Conservation (phyloP, 2,113 vertebrate species). For the Syngnathus typhle region DNA sequence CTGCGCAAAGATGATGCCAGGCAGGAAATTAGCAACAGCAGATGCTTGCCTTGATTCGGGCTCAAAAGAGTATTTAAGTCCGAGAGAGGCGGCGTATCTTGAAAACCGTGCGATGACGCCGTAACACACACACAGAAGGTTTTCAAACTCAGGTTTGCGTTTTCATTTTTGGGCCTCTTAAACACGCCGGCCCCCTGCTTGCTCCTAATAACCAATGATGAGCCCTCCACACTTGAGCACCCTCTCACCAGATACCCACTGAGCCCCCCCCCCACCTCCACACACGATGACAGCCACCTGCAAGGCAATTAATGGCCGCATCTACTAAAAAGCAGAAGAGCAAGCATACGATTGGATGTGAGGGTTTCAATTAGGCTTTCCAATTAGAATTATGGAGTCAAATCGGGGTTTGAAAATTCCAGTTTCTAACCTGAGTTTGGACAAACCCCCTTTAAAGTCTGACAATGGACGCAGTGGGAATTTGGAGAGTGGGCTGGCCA, state of each 20-base stretch:
- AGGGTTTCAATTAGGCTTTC: not conserved
- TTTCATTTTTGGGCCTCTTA: conserved; percentile 33
- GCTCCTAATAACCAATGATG: conserved; percentile 74
- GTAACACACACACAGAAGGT: too few relatives aligned
- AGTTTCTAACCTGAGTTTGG: not conserved
- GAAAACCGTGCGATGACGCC: too few relatives aligned
- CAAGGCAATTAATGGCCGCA: conserved; percentile 46
- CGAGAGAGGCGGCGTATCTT: too few relatives aligned
- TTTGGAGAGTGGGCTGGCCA: not conserved
- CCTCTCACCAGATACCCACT: conserved; percentile 70
- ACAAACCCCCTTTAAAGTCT: not conserved
- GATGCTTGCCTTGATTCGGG: not conserved
- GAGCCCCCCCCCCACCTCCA: conserved; percentile 40
- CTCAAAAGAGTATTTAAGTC: not conserved
- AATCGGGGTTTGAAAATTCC: not conserved
- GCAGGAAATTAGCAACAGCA: conserved; percentile 41
- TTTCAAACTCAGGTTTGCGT: too few relatives aligned
- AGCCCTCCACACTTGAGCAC: conserved; percentile 74
- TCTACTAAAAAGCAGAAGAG: conserved; percentile 28
- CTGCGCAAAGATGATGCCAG: conserved; percentile 24
- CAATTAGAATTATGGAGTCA: not conserved
- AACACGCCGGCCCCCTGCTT: conserved; percentile 59
- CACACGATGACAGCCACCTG: conserved; percentile 54
- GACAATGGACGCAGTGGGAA: not conserved
- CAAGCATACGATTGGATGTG: conserved; percentile 34